Base-by-base conservation (phyloP, 2,113 vertebrate species). In the Mus pahari region DNA sequence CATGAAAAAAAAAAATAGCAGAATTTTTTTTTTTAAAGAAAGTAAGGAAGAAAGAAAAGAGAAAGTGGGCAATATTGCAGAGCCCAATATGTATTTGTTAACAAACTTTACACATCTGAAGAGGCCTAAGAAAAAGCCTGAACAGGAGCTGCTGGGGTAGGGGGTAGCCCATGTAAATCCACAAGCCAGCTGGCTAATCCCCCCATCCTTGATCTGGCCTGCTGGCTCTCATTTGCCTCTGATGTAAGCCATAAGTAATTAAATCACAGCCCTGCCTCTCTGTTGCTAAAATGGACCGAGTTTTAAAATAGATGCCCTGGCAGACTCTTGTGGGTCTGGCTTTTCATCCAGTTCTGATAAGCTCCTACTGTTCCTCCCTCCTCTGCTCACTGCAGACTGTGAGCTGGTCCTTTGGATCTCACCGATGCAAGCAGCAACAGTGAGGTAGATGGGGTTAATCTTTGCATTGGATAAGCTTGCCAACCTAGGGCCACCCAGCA, bases 161-260 rank as follows among this genome's bases (percentile, higher is more conserved):
- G 33, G 20, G 10, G 12, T n/a, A 17, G 64, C n/a, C 11, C 28
- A 58, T 42, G 86, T 3, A 31, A 50, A 13, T 64, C 84, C 75
- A 97, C 45, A 55, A 89, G 91, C 86, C 87, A 55, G 83, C 28
- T 94, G 36, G 45, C 78, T 58, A 53, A 90, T 86, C 62, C 94
- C 39, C 94, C 53, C 26, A 33, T 75, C 60, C 36, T 90, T 24
- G 60, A 94, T 95, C 78, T 50, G 94, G 75, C 39, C 94, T 24
- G 62, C 75, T 84, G 82, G 50, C 48, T 90, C 90, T 81, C 50
- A 79, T 84, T 94, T 97, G 86, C 62, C 73, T 98, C 48, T 94
- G 94, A 97, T 89, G 45, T 53, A 92, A 89, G 93, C 70, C 94
- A 89, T 89, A 74, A 74, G 94, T 93, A 97, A 97, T 96, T 96